Percentiles rank a stretch among this genome's conserved stretches.
Evolutionary conservation across 2,113 vertebrate species (phyloP).

Genomic region (Ptilonorhynchus violaceus): DNA sequence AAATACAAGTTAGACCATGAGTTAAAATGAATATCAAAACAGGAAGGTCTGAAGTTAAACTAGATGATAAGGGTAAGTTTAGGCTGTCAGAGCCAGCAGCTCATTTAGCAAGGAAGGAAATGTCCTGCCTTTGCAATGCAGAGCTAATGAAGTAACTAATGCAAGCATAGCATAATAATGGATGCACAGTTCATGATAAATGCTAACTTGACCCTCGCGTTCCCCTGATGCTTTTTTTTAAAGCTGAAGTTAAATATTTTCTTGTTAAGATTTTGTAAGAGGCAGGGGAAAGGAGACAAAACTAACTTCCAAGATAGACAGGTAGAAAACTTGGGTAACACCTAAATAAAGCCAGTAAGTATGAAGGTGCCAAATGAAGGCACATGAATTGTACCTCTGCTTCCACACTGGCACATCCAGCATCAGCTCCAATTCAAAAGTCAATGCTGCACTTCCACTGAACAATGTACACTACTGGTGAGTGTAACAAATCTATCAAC

Average conservation of each 20-base stretch:
- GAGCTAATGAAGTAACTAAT: slow-evolving; percentile 34
- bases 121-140: neutral
- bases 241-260: neutral
- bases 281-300: neutral
- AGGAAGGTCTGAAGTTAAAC: neutral
- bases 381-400: neutral
- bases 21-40: neutral
- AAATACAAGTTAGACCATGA: neutral
- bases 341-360: neutral
- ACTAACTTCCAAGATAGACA: neutral
- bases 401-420: neutral
- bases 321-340: neutral
- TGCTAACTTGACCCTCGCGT: neutral
- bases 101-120: neutral
- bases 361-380: neutral
- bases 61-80: neutral
- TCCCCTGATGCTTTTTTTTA: neutral
- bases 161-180: neutral
- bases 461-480: neutral
- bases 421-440: neutral
- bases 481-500: neutral
- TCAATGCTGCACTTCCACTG: neutral
- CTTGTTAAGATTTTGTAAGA: neutral
- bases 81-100: neutral
- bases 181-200: neutral